Conservation (phyloP, 1,140 invertebrate genomes). For the Euura lappo region DNA sequence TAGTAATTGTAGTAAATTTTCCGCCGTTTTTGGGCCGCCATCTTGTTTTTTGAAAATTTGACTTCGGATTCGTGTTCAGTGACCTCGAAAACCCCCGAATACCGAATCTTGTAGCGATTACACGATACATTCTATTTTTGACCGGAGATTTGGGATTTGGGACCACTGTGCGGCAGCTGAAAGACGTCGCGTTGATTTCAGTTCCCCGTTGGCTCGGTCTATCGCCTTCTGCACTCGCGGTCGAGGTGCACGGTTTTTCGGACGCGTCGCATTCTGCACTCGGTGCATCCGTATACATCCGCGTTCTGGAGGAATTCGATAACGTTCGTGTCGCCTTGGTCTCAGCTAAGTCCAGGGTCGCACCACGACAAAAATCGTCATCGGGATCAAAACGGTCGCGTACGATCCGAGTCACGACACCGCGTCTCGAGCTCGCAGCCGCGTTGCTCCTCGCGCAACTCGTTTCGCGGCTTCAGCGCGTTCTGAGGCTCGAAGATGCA, state of each 20-base stretch:
- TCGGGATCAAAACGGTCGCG: not conserved
- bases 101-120: too few relatives aligned
- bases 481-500: not conserved
- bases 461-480: not conserved
- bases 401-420: not conserved
- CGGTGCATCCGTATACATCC: constrained; percentile 12
- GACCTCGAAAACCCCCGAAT: too few relatives aligned
- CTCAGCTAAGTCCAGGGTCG: constrained; percentile 12
- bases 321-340: not conserved
- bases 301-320: not conserved
- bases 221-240: not conserved
- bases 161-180: too few relatives aligned
- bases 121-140: too few relatives aligned
- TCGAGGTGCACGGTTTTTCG: constrained; percentile 20
- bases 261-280: constrained; percentile 15
- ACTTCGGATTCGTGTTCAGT: too few relatives aligned
- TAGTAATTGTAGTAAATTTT: too few relatives aligned
- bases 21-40: too few relatives aligned
- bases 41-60: too few relatives aligned
- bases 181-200: not conserved
- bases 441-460: constrained; percentile 19
- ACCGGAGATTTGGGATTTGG: too few relatives aligned
- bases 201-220: constrained; percentile 23
- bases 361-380: constrained; percentile 7
- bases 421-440: constrained; percentile 19